Base-by-base conservation (phyloP, 1,140 invertebrate species). In the Caerostris extrusa region DNA sequence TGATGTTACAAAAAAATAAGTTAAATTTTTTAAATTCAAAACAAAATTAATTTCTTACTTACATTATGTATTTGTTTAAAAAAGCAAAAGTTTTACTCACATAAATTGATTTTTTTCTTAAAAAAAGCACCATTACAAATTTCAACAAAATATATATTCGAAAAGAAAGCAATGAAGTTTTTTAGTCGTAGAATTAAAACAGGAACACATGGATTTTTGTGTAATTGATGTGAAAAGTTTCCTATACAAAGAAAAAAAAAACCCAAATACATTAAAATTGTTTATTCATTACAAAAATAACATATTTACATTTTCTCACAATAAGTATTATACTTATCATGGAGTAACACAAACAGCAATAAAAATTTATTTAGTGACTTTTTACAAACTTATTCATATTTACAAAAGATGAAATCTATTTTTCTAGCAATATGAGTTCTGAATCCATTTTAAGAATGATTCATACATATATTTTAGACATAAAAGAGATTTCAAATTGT, bases 261-360 rank as follows among this genome's bases (percentile, higher is more conserved):
- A 10, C 50, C 69, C 19, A 34, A 34, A 7, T 56, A 56, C 58
- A 87, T 87, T 87, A 87, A 87, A 87, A 61, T 50, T 87, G 19
- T 87, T 87, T 87, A 87, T 58, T 87, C 55, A 58, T 58, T 58
- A 60, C 58, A 87, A 87, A 87, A 87, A 87, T 87, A 87, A 87
- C 85, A 87, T 87, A 87, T 87, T 87, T 87, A 87, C 85, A 87
- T 87, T 87, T 87, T 56, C 61, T 87, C 69, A 71, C 34, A 71
- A 71, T 71, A 71, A 71, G 69, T 34, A 3, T 19, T 71, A 19
- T 50, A 71, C 69, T 71, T 71, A 34, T 71, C 34, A 71, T 50
- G 69, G 69, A 34, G 19, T 8, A 71, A 71, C n/a, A 71, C 69
- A 71, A 71, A 71, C 69, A 71, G 69, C 19, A 50, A 71, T 71